Evolutionary conservation across 2,888 invertebrate species (phyloP).

Genomic region (Volucella bombylans): DNA sequence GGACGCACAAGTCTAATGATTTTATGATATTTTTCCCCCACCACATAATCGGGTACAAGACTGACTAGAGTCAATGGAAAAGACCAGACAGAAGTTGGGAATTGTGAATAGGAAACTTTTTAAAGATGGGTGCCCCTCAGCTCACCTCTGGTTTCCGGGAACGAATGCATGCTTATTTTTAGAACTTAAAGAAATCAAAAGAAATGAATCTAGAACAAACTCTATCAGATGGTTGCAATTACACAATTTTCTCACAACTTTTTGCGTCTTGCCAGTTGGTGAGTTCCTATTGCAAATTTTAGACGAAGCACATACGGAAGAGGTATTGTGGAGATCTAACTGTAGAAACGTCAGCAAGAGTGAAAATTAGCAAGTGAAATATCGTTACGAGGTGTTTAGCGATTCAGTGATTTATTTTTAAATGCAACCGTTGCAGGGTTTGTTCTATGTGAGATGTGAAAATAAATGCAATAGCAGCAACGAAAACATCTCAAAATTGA

Average conservation of each 20-base stretch:
- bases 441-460: background rate
- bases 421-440: background rate
- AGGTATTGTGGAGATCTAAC: conserved; percentile 18
- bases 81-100: background rate
- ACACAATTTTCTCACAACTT: conserved; percentile 56
- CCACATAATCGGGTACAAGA: conserved; percentile 23
- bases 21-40: conserved; percentile 12
- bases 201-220: conserved; percentile 46
- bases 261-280: conserved; percentile 37
- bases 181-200: conserved; percentile 52
- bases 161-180: conserved; percentile 52
- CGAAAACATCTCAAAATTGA: background rate
- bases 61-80: background rate
- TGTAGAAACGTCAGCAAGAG: conserved; percentile 5
- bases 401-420: conserved; percentile 4
- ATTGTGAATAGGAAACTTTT: conserved; percentile 30
- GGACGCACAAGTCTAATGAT: conserved; percentile 23
- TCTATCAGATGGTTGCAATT: conserved; percentile 68
- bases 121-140: background rate
- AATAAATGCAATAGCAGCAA: background rate
- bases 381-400: conserved; percentile 31
- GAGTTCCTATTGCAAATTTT: conserved; percentile 34
- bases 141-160: conserved; percentile 43
- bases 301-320: conserved; percentile 52
- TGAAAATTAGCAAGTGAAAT: conserved; percentile 55